Evolutionary conservation across 1,140 invertebrate genomes (phyloP), one percentile per base, ranked within the genome.

Genomic region (Philopotamus ludificatus): DNA sequence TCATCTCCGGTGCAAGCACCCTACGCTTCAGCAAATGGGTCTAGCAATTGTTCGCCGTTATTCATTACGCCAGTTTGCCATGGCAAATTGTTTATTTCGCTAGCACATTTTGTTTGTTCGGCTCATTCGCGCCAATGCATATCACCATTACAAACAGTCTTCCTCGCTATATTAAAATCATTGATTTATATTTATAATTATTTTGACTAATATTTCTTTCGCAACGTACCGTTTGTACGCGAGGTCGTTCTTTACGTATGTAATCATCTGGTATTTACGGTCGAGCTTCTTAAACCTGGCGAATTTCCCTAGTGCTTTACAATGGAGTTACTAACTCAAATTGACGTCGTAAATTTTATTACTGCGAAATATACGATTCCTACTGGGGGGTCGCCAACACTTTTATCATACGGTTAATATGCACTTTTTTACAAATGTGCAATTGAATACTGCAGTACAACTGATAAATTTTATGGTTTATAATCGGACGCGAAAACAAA

Each of bases 291-390:
- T n/a, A n/a, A 12, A 49, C 23, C 41, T 20, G 16, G 39, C 34
- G 28, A 63, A 63, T 63, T 63, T 63, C 50, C 22, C 23, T 41
- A 20, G 28, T 15, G 42, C 25, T 49, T 49, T 49, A 45, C 44
- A 63, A 53, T 21, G 39, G 61, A 55, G 53, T 26, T 12, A 26
- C 21, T 55, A 26, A n/a, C 50, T 49, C 10, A 53, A 63, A 63
- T 63, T 63, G 39, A 49, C 39, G n/a, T 63, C 61, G 61, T 63
- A 63, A 63, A 63, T 63, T 63, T 63, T 63, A n/a, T 18, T 28
- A 26, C 53, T 26, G 9, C 34, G 53, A 55, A 55, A 26, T 18
- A 28, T 26, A 28, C 53, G 9, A 16, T n/a, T n/a, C n/a, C n/a
- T 25, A 15, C 8, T 28, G 9, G 9, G 7, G 2, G 8, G 53